These are phyloP conservation scores for Antheraea pernyi DNA, from an alignment of 1,140 invertebrate genomes.

Conservation along the genomic window DNA sequence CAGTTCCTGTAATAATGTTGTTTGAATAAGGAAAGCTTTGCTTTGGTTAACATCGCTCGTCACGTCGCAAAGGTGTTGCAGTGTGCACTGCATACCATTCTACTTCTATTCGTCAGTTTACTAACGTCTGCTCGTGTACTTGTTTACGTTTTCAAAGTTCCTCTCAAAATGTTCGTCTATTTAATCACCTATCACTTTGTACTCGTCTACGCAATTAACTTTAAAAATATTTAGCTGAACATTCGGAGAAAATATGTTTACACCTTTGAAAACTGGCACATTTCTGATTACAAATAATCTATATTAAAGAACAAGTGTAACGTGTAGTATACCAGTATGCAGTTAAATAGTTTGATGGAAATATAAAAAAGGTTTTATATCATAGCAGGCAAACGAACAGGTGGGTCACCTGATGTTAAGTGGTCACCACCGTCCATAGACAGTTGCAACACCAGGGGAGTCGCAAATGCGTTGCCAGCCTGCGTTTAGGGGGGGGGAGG, in stretches of 20 bases:
- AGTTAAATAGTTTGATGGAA: no score
- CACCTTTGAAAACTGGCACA: neutral
- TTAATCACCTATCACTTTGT: conserved; percentile 16
- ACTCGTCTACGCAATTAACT: conserved; percentile 7
- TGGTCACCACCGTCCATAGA: no score
- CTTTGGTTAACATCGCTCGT: conserved; percentile 26
- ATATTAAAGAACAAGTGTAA: conserved; percentile 3
- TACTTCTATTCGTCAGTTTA: conserved; percentile 1
- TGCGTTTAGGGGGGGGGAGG: no score
- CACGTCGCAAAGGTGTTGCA: conserved; percentile 24
- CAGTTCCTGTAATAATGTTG: conserved; percentile 8
- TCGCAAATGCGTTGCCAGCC: no score
- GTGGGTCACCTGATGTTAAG: no score
- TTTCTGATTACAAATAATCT: conserved; percentile 1
- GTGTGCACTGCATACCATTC: conserved; percentile 7
- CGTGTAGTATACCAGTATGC: neutral
- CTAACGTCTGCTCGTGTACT: conserved; percentile 7
- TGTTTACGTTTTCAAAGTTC: conserved; percentile 21
- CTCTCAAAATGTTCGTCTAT: conserved; percentile 10
- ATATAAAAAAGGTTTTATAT: no score
- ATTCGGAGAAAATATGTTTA: conserved; percentile 2
- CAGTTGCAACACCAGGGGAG: no score
- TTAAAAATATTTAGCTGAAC: conserved; percentile 12
- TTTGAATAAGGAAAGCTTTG: conserved; percentile 14
- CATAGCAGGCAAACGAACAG: no score